These are phyloP conservation scores for Platyrinchus mystaceus DNA, from an alignment of 2,797 vertebrate species.

Conservation along the genomic window DNA sequence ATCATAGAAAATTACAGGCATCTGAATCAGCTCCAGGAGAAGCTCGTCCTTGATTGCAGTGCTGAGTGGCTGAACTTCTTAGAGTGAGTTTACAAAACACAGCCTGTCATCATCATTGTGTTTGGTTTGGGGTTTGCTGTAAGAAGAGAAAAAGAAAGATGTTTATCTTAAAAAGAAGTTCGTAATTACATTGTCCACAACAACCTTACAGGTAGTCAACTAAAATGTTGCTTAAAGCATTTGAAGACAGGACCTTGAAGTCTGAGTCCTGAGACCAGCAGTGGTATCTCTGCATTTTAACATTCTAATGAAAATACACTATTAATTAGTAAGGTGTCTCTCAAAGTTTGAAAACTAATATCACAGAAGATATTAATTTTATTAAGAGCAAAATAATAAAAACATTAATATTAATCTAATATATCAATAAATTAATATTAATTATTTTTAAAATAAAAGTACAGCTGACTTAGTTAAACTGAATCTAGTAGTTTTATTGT, in stretches of 20 bases:
- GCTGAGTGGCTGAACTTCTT: slow-evolving; percentile 89
- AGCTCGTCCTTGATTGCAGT: slow-evolving; percentile 88
- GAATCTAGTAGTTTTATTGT: neutral
- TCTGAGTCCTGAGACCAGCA: neutral
- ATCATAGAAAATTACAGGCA: slow-evolving; percentile 82
- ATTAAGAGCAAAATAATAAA: neutral
- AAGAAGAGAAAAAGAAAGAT: neutral
- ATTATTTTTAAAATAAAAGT: neutral
- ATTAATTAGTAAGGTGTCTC: neutral
- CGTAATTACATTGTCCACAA: neutral
- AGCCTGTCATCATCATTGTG: neutral
- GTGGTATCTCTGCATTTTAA: neutral
- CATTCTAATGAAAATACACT: neutral
- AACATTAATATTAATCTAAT: neutral
- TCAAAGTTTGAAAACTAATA: neutral
- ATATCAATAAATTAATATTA: neutral
- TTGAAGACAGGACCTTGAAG: neutral
- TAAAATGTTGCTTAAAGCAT: neutral
- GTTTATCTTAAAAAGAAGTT: neutral
- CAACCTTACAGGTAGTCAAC: neutral
- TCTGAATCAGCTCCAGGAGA: slow-evolving; percentile 90
- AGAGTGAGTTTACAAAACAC: slow-evolving; percentile 81
- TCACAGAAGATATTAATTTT: neutral
- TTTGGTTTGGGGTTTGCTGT: neutral
- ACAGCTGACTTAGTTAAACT: neutral